Evolutionary conservation across 2,797 vertebrate species (phyloP).

Genomic region (Aphelocoma californica): DNA sequence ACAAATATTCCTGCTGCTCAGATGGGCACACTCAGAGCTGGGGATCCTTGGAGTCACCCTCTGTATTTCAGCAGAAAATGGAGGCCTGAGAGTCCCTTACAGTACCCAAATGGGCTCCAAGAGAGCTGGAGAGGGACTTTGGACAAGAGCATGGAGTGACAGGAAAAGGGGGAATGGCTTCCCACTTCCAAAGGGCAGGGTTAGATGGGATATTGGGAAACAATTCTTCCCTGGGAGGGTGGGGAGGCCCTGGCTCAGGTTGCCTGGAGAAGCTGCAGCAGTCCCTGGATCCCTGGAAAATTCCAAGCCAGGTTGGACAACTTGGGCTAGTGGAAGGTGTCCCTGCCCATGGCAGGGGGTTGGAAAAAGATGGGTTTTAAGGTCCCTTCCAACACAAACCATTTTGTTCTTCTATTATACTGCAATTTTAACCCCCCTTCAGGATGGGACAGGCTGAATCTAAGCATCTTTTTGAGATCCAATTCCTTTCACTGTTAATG

Average conservation of each 20-base stretch:
- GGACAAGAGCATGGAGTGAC: neutral
- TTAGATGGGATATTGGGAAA: neutral
- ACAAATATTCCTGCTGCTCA: neutral
- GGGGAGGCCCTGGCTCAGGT: accelerated
- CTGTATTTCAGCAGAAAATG: neutral
- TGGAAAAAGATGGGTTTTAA: neutral
- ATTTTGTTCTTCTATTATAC: neutral
- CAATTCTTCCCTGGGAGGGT: neutral
- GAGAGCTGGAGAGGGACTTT: neutral
- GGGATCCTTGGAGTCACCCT: neutral
- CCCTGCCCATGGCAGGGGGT: neutral
- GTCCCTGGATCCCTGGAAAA: neutral
- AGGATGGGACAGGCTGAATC: neutral
- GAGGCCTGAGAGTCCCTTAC: neutral
- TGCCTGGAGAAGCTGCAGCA: neutral
- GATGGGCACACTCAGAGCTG: neutral
- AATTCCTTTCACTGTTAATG: neutral
- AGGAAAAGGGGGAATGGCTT: accelerated
- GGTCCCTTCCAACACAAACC: neutral
- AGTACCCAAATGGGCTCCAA: neutral
- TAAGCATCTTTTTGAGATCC: accelerated
- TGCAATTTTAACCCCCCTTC: neutral
- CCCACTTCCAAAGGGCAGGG: accelerated
- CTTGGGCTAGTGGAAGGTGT: accelerated
- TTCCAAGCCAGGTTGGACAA: neutral